Evolutionary conservation across 2,888 invertebrate species (phyloP).

Genomic region (Zygogramma bicolorata): DNA sequence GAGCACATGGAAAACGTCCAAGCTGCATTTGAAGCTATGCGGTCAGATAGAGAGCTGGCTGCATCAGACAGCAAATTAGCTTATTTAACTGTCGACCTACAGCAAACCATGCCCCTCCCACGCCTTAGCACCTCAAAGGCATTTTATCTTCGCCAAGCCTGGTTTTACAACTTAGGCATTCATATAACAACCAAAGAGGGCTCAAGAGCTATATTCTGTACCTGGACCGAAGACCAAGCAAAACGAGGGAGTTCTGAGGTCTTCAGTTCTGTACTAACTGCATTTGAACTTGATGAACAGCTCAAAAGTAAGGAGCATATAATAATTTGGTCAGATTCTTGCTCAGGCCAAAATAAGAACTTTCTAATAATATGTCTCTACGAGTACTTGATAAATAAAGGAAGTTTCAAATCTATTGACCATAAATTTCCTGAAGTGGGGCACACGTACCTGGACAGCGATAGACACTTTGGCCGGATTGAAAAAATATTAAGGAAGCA

Average conservation of each 20-base stretch:
- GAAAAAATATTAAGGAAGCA: neutral
- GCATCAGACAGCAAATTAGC: neutral
- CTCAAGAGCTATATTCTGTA: conserved; percentile 24
- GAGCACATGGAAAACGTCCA: conserved; percentile 27
- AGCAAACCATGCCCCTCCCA: conserved; percentile 49
- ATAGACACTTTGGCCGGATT: neutral
- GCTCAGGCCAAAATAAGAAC: conserved; percentile 2
- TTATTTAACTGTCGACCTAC: conserved; percentile 46
- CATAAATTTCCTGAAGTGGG: too few species aligned
- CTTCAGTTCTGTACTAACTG: neutral
- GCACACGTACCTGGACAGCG: neutral
- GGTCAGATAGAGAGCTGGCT: conserved; percentile 18
- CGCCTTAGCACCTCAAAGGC: too few species aligned
- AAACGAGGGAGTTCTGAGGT: conserved; percentile 14
- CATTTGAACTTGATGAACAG: neutral
- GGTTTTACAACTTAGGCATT: conserved; percentile 47
- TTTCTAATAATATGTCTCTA: neutral
- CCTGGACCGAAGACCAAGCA: conserved; percentile 51
- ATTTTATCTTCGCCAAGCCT: conserved; percentile 48
- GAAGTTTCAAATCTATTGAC: neutral
- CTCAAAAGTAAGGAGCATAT: neutral
- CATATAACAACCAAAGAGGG: conserved; percentile 28
- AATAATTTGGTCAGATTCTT: neutral
- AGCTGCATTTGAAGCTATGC: conserved; percentile 30
- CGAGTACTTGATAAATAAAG: neutral